Percentiles rank a stretch among this genome's conserved stretches.
phyloP scores from a whole-genome alignment of 2,888 invertebrate species.

The Trichopria drosophilae region DNA sequence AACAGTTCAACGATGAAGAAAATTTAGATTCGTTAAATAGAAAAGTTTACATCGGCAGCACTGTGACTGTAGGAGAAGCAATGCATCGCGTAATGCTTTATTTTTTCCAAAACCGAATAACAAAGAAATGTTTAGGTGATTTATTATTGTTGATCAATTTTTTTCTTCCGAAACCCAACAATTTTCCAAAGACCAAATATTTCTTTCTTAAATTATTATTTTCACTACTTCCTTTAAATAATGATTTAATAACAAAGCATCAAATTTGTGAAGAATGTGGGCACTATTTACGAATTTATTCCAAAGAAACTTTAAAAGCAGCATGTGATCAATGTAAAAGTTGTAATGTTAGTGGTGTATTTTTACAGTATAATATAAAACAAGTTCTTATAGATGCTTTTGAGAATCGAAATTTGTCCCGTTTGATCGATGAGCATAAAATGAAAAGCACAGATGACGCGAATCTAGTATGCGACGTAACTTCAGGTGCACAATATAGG shows the following conservation, averaged over 20 bases:
- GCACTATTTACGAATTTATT: neutral
- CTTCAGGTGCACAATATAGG: constrained; percentile 1
- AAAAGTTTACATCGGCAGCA: too few species aligned
- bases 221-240: neutral
- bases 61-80: too few species aligned
- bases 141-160: too few species aligned
- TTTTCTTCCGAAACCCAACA: neutral
- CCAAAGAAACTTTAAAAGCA: neutral
- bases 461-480: constrained; percentile 2
- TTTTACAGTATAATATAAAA: neutral
- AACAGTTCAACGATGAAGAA: too few species aligned
- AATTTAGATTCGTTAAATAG: too few species aligned
- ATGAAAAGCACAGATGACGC: neutral
- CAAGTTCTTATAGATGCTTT: neutral
- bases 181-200: constrained; percentile 2
- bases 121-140: too few species aligned
- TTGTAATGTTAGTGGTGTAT: neutral
- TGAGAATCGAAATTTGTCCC: neutral
- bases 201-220: neutral
- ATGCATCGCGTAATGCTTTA: too few species aligned
- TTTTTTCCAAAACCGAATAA: too few species aligned
- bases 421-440: neutral
- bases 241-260: neutral
- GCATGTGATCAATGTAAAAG: neutral
- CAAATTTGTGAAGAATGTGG: neutral